These are phyloP conservation scores for Germaria angustata DNA, from an alignment of 2,888 invertebrate genomes.

Conservation along the genomic window DNA sequence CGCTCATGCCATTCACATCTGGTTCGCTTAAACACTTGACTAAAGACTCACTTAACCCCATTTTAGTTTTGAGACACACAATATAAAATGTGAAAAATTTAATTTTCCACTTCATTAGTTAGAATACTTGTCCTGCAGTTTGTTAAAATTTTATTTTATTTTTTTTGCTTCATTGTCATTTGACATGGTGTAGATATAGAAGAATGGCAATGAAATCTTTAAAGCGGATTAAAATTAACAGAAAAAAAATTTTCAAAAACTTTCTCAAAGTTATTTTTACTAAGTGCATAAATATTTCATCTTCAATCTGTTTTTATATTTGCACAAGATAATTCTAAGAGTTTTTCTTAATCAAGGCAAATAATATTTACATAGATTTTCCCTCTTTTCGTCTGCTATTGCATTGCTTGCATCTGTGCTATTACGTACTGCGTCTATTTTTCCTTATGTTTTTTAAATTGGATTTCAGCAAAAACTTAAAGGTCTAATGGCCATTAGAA, in stretches of 20 bases:
- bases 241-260: too few species aligned
- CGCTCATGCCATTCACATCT: slow-evolving; percentile 11
- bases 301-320: too few species aligned
- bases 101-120: slow-evolving; percentile 55
- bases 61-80: slow-evolving; percentile 11
- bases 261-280: too few species aligned
- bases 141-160: not conserved
- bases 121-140: slow-evolving; percentile 6
- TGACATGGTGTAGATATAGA: not conserved
- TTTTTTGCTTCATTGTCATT: not conserved
- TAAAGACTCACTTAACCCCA: slow-evolving; percentile 51
- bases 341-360: not conserved
- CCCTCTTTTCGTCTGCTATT: not conserved
- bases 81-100: slow-evolving; percentile 44
- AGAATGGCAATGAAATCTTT: not conserved
- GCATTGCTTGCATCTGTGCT: not conserved
- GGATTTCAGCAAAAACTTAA: slow-evolving; percentile 80
- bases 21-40: slow-evolving; percentile 36
- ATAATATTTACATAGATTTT: not conserved
- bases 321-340: not conserved
- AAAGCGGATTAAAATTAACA: not conserved
- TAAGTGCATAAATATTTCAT: too few species aligned
- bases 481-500: slow-evolving; percentile 77
- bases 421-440: too few species aligned
- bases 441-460: not conserved